These are phyloP conservation scores for Drosophila robusta DNA, from an alignment of 2,888 invertebrate genomes.

Conservation along the genomic window DNA sequence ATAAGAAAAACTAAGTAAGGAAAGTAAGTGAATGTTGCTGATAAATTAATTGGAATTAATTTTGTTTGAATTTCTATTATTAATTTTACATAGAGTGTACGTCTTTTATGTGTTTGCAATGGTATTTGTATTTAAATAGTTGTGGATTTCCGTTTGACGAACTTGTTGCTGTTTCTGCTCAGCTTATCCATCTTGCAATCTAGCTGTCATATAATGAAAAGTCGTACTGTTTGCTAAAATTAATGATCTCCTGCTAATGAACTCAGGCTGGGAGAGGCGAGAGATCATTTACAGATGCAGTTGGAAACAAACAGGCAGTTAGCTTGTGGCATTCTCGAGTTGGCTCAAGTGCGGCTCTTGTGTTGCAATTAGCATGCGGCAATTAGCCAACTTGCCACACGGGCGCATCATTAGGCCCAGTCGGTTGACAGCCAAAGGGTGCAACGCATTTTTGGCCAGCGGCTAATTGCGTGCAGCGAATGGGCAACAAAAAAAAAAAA, in stretches of 20 bases:
- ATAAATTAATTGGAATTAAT: no score
- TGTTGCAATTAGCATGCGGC: conserved; percentile 64
- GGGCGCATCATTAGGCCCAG: conserved; percentile 31
- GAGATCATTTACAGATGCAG: conserved; percentile 43
- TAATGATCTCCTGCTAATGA: conserved; percentile 58
- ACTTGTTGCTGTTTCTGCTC: not conserved
- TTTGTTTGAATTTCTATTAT: no score
- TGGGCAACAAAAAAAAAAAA: not conserved
- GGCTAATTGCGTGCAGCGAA: conserved; percentile 54
- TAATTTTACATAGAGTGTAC: no score
- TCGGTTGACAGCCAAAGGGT: conserved; percentile 28
- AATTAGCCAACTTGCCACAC: conserved; percentile 49
- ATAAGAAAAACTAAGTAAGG: no score
- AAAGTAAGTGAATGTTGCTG: no score
- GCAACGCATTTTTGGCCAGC: conserved; percentile 36
- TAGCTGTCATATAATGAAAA: conserved; percentile 25
- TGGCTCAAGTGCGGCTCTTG: conserved; percentile 13
- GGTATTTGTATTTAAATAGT: not conserved
- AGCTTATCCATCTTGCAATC: not conserved
- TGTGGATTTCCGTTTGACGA: no score
- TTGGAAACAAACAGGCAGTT: conserved; percentile 30
- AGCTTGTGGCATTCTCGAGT: conserved; percentile 37
- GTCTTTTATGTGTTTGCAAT: not conserved
- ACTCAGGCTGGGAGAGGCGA: conserved; percentile 21
- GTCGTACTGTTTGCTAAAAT: conserved; percentile 31